Conservation (phyloP, 35 echinoderm and acorn worm genomes). For the Acanthaster planci region DNA sequence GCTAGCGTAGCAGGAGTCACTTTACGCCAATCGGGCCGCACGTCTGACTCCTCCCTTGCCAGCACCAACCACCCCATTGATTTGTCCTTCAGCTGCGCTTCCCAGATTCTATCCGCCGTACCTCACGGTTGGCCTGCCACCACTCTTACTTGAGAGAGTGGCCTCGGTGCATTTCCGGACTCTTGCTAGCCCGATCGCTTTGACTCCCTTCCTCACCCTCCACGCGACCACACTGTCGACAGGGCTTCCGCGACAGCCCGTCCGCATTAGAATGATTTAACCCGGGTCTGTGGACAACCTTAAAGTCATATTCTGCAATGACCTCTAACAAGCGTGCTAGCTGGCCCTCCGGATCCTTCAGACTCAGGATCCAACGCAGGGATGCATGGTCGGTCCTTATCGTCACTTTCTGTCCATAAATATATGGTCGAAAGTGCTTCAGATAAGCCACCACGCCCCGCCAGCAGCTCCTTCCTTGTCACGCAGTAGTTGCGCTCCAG, state of each 20-base stretch:
- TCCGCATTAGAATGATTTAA: constrained; percentile 54
- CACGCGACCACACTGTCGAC: too few species aligned
- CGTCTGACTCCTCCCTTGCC: neutral
- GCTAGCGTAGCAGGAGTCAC: neutral
- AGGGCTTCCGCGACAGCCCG: constrained; percentile 29
- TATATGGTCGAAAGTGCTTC: constrained; percentile 52
- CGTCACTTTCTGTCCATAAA: too few species aligned
- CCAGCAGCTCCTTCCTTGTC: constrained; percentile 29
- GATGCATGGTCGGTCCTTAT: too few species aligned
- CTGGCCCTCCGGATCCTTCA: constrained; percentile 28
- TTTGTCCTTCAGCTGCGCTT: neutral
- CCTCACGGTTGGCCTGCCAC: neutral
- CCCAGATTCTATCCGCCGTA: neutral
- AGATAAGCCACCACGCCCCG: constrained; percentile 44
- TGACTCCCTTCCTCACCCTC: neutral
- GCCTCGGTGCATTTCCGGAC: neutral
- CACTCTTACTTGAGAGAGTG: neutral
- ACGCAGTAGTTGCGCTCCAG: constrained; percentile 56
- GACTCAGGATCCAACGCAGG: neutral
- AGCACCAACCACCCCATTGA: neutral
- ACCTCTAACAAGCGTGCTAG: constrained; percentile 39
- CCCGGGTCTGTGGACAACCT: constrained; percentile 40
- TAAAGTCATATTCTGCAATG: constrained; percentile 41
- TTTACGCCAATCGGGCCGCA: neutral
- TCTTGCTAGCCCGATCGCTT: neutral